These are phyloP conservation scores for Linhomoeus sp. DNA, from an alignment of 2,888 invertebrate species.

Conservation along the genomic window DNA sequence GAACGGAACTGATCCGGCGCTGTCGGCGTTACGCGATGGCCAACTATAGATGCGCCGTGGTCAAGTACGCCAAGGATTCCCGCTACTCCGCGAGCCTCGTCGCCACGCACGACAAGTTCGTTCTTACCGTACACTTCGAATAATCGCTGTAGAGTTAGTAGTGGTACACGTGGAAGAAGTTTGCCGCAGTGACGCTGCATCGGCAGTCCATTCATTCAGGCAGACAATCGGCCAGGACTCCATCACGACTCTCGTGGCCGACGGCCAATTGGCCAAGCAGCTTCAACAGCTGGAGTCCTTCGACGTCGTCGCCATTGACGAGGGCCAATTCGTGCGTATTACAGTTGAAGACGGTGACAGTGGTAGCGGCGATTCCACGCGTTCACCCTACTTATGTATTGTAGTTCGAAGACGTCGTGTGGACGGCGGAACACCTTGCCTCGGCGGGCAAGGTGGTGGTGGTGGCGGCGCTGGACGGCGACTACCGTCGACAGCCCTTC, in stretches of 20 bases:
- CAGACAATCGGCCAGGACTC: background rate
- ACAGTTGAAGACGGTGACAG: no score
- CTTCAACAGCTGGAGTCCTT: no score
- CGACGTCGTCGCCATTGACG: slow-evolving; percentile 41
- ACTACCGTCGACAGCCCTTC: slow-evolving; percentile 36
- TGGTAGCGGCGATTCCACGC: no score
- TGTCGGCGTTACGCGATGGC: slow-evolving; percentile 37
- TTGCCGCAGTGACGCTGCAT: no score
- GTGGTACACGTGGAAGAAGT: no score
- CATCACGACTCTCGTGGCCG: no score
- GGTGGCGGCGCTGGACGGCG: slow-evolving; percentile 41
- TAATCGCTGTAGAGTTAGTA: no score
- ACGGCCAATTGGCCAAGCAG: no score
- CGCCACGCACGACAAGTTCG: slow-evolving; percentile 35
- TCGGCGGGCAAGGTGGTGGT: slow-evolving; percentile 39
- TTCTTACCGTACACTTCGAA: no score
- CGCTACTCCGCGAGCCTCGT: slow-evolving; percentile 32
- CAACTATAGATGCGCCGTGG: slow-evolving; percentile 34
- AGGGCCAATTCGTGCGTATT: slow-evolving; percentile 42
- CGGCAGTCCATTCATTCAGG: no score
- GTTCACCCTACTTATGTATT: no score
- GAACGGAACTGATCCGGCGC: slow-evolving; percentile 37
- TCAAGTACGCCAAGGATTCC: slow-evolving; percentile 36
- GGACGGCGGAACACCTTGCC: slow-evolving; percentile 37
- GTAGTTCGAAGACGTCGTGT: slow-evolving; percentile 36